phyloP scores from a whole-genome alignment of 2,113 vertebrate genomes.

The Crotophaga sulcirostris region DNA sequence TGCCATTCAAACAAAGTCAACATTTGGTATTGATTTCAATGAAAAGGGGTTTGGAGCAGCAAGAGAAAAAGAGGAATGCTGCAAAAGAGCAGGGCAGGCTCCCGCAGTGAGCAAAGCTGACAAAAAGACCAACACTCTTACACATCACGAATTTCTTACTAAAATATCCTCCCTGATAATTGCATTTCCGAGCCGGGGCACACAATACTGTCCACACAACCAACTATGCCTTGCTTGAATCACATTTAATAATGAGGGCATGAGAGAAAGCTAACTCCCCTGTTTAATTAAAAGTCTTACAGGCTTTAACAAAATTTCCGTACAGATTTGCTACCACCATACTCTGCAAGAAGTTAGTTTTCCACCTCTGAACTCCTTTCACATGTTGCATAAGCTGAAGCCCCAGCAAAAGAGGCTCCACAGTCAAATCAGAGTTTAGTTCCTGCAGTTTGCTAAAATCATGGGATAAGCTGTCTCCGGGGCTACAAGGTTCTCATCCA shows the following conservation, averaged over 20 bases:
- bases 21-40: neutral
- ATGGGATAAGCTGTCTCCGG: neutral
- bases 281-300: neutral
- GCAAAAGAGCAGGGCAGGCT: neutral
- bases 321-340: neutral
- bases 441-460: neutral
- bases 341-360: neutral
- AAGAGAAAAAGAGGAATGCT: neutral
- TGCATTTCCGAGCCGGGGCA: neutral
- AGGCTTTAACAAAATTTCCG: neutral
- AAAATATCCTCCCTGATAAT: neutral
- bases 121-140: neutral
- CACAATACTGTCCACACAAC: neutral
- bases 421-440: neutral
- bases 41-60: neutral
- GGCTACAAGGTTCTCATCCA: neutral
- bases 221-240: neutral
- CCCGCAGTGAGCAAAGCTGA: neutral
- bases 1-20: neutral
- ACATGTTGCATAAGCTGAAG: neutral
- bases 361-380: neutral
- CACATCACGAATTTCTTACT: neutral
- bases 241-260: neutral
- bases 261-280: neutral
- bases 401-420: neutral